Base-by-base conservation (phyloP, 2,113 vertebrate genomes). In the Aldabrachelys gigantea region DNA sequence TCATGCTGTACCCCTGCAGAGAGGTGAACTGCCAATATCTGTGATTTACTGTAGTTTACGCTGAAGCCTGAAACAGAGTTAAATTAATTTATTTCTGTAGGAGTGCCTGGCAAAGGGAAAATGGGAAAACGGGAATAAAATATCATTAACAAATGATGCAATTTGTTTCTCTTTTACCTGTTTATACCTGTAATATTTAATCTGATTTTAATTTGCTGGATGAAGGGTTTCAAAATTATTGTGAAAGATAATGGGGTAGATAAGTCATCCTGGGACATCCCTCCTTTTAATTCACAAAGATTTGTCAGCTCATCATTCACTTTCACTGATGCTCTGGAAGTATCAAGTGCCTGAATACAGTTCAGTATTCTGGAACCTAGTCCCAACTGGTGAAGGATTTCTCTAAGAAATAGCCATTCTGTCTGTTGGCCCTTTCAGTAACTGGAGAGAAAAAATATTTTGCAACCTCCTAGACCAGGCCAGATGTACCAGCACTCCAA, bases 21-120 rank as follows among this genome's bases (percentile, higher is more conserved):
- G 94, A 96, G 81, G 87, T 95, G 94, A 95, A 88, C 44, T 95
- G 90, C 93, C 94, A 95, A 94, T 96, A 85, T 65, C 89, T 83
- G 50, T 91, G 93, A 97, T 87, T 95, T 95, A 95, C 93, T 93
- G 82, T 79, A 92, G 56, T 65, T 89, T 78, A 89, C 47, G 93
- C 89, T 95, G 93, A 94, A 83, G 57, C 89, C 50, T 8, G 1
- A 27, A 92, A 92, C 31, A 91, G 72, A 92, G 81, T 8, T 93
- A 93, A 93, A 94, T 88, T 31, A 85, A 94, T 94, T 87, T 96
- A 82, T 90, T 94, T 91, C 89, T 96, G 72, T 65, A 81, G 86
- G 14, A 95, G 35, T 50, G 94, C 10, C n/a, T 8, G 6, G 38
- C 49, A 93, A 86, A 85, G 79, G 91, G 72, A 80, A 88, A 91